These are phyloP conservation scores for Craterocephalus amniculus DNA, from an alignment of 2,797 vertebrate species.

Conservation along the genomic window DNA sequence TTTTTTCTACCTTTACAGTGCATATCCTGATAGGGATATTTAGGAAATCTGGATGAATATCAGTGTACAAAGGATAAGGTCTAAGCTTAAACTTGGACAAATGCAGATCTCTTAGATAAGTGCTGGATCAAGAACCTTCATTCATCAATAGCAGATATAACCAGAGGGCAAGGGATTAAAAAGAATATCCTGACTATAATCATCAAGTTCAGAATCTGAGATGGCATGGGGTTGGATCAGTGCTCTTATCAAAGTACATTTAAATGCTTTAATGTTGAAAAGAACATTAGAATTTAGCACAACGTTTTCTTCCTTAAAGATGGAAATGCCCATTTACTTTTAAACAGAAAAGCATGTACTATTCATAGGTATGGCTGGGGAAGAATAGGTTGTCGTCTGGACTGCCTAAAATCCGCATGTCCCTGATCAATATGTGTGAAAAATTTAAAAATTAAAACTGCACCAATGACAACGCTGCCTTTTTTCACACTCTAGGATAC, in stretches of 20 bases:
- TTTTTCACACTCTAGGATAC: no score
- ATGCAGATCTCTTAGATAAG: neutral
- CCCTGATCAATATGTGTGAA: neutral
- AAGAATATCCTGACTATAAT: neutral
- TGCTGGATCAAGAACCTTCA: neutral
- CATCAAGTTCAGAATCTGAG: neutral
- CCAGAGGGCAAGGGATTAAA: no score
- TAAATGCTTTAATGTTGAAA: no score
- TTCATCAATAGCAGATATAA: neutral
- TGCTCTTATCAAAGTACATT: neutral
- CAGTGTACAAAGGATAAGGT: neutral
- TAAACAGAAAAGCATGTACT: no score
- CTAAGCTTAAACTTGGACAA: neutral
- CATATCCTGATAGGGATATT: neutral
- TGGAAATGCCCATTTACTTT: neutral
- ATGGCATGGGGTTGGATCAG: neutral
- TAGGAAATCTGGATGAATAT: neutral
- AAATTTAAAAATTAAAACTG: neutral
- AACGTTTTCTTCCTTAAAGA: neutral
- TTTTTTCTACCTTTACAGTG: neutral
- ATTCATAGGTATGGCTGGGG: no score
- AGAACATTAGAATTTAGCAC: neutral
- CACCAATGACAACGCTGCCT: no score
- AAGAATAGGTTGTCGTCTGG: no score
- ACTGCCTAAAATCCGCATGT: no score